A percentile compares a stretch with the other conserved stretches of the same genome.
Evolutionary conservation across 2,888 invertebrate species (phyloP).

Genomic region (Esperia sulphurella): DNA sequence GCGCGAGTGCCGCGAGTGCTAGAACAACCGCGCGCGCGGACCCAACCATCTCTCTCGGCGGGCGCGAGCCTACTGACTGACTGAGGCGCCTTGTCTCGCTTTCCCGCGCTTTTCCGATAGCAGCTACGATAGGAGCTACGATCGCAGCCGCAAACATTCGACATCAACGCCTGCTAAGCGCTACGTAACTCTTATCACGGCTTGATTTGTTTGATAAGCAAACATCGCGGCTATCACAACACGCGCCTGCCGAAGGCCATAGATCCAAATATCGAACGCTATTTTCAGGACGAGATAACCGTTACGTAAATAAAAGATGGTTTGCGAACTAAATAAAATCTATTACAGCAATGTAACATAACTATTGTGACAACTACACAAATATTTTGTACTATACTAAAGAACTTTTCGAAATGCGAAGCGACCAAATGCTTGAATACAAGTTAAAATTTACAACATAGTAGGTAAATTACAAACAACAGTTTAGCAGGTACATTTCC

Average conservation of each 20-base stretch:
- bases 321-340: conserved; percentile 49
- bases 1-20: conserved; percentile 54
- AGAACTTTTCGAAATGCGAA: conserved; percentile 21
- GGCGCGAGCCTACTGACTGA: conserved; percentile 67
- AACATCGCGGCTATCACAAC: conserved; percentile 20
- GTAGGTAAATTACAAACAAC: neutral
- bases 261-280: conserved; percentile 5
- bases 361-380: conserved; percentile 46
- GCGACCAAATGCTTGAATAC: neutral
- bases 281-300: neutral
- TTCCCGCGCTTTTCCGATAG: conserved; percentile 78
- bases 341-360: conserved; percentile 51
- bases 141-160: conserved; percentile 35
- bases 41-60: conserved; percentile 64
- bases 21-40: conserved; percentile 50
- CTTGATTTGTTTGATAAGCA: conserved; percentile 53
- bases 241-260: conserved; percentile 5
- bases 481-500: neutral
- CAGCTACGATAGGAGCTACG: conserved; percentile 39
- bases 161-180: conserved; percentile 41
- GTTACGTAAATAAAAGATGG: conserved; percentile 45
- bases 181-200: conserved; percentile 46
- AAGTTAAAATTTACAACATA: neutral
- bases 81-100: conserved; percentile 28
- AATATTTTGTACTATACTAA: conserved; percentile 52